Percentiles rank a stretch among this genome's conserved stretches.
Conservation (phyloP, 2,113 vertebrate species). For the Dascyllus trimaculatus region DNA sequence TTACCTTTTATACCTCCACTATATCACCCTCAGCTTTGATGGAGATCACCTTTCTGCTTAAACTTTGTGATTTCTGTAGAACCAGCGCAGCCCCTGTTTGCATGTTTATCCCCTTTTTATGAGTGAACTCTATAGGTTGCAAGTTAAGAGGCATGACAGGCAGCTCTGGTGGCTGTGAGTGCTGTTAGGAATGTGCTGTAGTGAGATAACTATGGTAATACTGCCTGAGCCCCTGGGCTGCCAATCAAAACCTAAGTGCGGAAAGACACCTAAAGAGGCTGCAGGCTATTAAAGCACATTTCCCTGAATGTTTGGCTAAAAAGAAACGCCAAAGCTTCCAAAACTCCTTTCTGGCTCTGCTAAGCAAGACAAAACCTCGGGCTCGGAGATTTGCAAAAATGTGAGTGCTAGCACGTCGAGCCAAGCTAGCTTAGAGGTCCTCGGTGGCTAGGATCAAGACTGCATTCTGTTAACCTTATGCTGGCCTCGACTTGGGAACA, state of each 20-base stretch:
- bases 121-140: constrained; percentile 66
- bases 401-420: constrained; percentile 41
- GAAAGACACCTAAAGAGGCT: constrained; percentile 68
- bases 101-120: constrained; percentile 56
- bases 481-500: constrained; percentile 42
- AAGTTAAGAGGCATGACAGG: constrained; percentile 64
- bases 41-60: constrained; percentile 31
- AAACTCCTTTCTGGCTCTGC: constrained; percentile 65
- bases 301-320: constrained; percentile 56
- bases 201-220: constrained; percentile 78
- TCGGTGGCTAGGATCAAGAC: constrained; percentile 53
- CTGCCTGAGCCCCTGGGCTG: constrained; percentile 67
- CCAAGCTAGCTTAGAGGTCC: constrained; percentile 69
- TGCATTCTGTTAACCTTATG: constrained; percentile 53
- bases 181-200: constrained; percentile 68
- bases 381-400: constrained; percentile 60
- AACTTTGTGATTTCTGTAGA: constrained; percentile 34
- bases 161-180: constrained; percentile 71
- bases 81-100: constrained; percentile 23
- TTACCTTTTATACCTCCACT: background rate
- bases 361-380: constrained; percentile 71
- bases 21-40: constrained; percentile 1
- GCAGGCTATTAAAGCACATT: constrained; percentile 67
- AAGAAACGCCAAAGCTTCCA: constrained; percentile 44
- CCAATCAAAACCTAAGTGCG: constrained; percentile 74